phyloP scores from a whole-genome alignment of 1,140 invertebrate genomes.

The Drosophila simulans region DNA sequence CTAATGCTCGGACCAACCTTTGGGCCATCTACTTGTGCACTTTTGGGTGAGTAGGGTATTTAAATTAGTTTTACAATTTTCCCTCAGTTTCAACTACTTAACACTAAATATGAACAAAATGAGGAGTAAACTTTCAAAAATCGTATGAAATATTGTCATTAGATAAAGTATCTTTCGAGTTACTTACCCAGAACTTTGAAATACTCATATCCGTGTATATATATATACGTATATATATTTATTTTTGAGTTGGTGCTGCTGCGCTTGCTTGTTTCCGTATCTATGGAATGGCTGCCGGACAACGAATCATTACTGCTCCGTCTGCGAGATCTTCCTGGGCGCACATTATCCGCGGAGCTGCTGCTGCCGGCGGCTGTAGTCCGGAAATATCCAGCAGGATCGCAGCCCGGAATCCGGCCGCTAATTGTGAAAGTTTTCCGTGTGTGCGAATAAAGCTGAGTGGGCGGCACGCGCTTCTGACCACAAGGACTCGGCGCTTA shows the following conservation, averaged over 20 bases:
- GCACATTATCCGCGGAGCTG: conserved; percentile 44
- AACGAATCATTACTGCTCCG: conserved; percentile 53
- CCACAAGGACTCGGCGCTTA: conserved; percentile 29
- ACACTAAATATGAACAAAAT: too few relatives aligned
- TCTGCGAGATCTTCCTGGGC: conserved; percentile 50
- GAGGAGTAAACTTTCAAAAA: too few relatives aligned
- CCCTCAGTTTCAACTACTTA: neutral
- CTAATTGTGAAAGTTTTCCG: conserved; percentile 8
- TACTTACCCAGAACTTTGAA: neutral
- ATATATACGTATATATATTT: too few relatives aligned
- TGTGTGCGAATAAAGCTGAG: conserved; percentile 24
- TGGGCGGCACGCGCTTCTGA: conserved; percentile 4
- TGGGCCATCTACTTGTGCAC: conserved; percentile 52
- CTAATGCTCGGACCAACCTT: conserved; percentile 30
- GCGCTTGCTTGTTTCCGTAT: conserved; percentile 56
- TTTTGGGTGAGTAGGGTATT: conserved; percentile 33
- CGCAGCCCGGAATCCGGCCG: neutral
- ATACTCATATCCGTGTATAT: neutral
- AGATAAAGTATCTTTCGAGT: too few relatives aligned
- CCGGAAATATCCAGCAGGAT: neutral
- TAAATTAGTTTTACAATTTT: neutral
- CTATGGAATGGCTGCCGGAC: conserved; percentile 37
- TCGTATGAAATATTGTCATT: too few relatives aligned
- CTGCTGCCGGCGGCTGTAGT: conserved; percentile 4
- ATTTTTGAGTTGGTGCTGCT: conserved; percentile 54